Percentiles rank a stretch among this genome's conserved stretches.
Conservation (phyloP, 2,888 invertebrate species). For the Tanytarsus gracilentus region DNA sequence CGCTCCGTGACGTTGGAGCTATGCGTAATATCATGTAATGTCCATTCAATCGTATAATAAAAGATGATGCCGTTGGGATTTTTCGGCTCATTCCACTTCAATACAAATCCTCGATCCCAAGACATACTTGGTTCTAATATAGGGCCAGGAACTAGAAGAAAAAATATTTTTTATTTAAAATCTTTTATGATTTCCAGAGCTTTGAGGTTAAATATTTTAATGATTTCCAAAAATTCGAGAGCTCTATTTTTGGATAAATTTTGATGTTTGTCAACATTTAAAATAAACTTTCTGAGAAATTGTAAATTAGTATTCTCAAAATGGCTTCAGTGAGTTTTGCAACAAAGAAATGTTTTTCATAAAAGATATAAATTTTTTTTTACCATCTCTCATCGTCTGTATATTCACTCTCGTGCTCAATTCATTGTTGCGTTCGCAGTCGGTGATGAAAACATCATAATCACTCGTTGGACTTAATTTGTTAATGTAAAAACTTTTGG, state of each 20-base stretch:
- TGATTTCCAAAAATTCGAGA: too few relatives aligned
- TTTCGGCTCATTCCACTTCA: conserved; percentile 40
- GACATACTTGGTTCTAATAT: conserved; percentile 39
- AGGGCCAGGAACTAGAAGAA: conserved; percentile 38
- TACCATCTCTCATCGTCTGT: conserved; percentile 41
- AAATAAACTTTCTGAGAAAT: background rate
- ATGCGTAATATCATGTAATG: conserved; percentile 38
- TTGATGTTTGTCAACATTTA: too few relatives aligned
- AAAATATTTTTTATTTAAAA: background rate
- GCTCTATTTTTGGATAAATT: too few relatives aligned
- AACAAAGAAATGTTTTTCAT: too few relatives aligned
- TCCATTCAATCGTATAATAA: conserved; percentile 41
- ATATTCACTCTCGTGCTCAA: conserved; percentile 32
- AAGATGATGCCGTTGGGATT: conserved; percentile 41
- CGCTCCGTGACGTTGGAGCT: conserved; percentile 35
- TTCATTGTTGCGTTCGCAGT: conserved; percentile 1
- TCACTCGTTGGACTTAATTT: conserved; percentile 11
- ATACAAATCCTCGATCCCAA: conserved; percentile 38
- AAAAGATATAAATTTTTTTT: conserved; percentile 31
- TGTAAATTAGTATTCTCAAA: background rate
- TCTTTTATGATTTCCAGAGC: too few relatives aligned
- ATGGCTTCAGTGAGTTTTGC: too few relatives aligned
- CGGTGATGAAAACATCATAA: conserved; percentile 16
- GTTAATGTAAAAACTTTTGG: conserved; percentile 16
- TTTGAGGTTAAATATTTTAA: too few relatives aligned